Evolutionary conservation across 2,113 vertebrate species (phyloP), one percentile per base, ranked within the genome.

Genomic region (Toxotes jaculatrix): DNA sequence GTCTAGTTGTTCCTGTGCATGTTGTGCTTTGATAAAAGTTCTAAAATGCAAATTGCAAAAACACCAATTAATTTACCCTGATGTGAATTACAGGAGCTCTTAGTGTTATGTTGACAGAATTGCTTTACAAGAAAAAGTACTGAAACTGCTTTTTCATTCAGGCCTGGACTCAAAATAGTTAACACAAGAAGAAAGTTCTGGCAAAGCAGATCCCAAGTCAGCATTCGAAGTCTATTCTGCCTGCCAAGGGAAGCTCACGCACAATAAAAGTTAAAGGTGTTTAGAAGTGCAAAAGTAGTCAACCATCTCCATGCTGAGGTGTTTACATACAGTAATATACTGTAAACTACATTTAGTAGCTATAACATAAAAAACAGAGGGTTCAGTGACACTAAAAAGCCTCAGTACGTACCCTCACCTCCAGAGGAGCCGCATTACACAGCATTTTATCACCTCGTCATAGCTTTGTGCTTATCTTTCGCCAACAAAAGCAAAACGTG

Each of bases 201-300:
- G 72, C 82, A 69, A 75, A 69, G 78, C 69, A 71, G 60, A 83
- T 80, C 43, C 68, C 71, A 85, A 78, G 77, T 83, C 83, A 92
- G 79, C 73, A 88, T 68, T 82, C 70, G 62, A 76, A 69, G 19
- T 67, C 75, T 68, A 67, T 75, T 76, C 74, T 64, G 23, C 57
- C 73, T 83, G 74, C 79, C 85, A 79, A 88, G 77, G 65, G 63
- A 82, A 79, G 70, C 77, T 87, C 84, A 79, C 69, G 71, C 47
- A 75, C 84, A 79, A 62, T 87, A 87, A 89, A 85, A 87, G 63
- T 60, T 79, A 87, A 80, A 81, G 75, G 62, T 77, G 79, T 84
- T 82, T 74, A 82, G 43, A 82, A 80, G 55, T 57, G 74, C 67
- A 81, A 65, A 74, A 77, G 76, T 80, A 79, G 80, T 56, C 51